Percentiles rank a stretch among this genome's conserved stretches.
phyloP scores from a whole-genome alignment of 2,888 invertebrate species.

The Tetanocera ferruginea region DNA sequence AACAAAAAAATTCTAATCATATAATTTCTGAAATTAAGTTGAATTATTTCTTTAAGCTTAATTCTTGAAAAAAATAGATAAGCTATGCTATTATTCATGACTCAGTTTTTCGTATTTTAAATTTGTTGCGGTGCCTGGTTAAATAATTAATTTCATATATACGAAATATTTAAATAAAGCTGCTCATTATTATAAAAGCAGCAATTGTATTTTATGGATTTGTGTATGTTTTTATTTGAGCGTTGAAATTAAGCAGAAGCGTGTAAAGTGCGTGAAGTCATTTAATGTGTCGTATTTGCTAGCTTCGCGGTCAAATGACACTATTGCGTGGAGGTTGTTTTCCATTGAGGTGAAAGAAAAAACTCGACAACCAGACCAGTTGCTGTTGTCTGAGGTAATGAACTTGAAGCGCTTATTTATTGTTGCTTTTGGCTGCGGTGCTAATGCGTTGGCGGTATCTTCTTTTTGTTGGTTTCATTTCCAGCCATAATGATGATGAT shows the following conservation, averaged over 20 bases:
- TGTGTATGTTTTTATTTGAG: neutral
- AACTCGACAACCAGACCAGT: constrained; percentile 10
- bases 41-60: too few relatives aligned
- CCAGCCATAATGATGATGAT: neutral
- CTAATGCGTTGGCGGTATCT: constrained; percentile 19
- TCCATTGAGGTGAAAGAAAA: neutral
- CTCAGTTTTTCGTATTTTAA: too few relatives aligned
- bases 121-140: too few relatives aligned
- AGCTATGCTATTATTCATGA: too few relatives aligned
- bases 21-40: too few relatives aligned
- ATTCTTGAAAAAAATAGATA: too few relatives aligned
- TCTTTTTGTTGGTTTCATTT: neutral
- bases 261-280: constrained; percentile 25
- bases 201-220: constrained; percentile 15
- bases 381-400: constrained; percentile 37
- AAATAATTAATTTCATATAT: neutral
- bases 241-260: neutral
- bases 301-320: neutral
- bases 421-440: neutral
- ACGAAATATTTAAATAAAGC: neutral
- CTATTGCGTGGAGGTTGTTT: neutral
- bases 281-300: neutral
- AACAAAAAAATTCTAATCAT: too few relatives aligned
- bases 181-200: neutral
- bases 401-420: constrained; percentile 30